Percentiles rank a stretch among this genome's conserved stretches.
Conservation (phyloP, 2,888 invertebrate species). For the Polydesmus complanatus region DNA sequence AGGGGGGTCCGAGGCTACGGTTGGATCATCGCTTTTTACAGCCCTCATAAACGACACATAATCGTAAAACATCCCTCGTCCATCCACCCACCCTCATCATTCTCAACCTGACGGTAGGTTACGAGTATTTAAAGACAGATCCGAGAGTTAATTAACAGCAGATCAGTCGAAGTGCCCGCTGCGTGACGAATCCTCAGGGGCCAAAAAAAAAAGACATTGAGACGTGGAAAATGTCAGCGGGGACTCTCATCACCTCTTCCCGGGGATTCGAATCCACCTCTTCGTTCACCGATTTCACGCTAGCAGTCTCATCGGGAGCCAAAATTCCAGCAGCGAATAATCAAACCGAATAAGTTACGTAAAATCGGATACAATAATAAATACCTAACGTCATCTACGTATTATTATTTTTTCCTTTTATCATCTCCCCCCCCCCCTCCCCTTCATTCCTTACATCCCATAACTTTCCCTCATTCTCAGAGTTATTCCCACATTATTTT, state of each 20-base stretch:
- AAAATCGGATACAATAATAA: not conserved
- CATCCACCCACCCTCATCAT: too few relatives aligned
- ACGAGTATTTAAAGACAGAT: not conserved
- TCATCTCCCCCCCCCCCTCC: not conserved
- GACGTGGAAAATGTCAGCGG: not conserved
- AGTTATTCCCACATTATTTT: not conserved
- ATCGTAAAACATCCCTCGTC: too few relatives aligned
- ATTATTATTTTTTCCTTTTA: not conserved
- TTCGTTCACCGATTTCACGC: too few relatives aligned
- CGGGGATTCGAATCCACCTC: too few relatives aligned
- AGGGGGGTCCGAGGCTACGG: too few relatives aligned
- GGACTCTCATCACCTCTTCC: too few relatives aligned
- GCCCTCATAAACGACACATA: too few relatives aligned
- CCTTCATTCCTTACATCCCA: not conserved
- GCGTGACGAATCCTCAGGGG: not conserved
- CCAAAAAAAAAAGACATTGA: not conserved
- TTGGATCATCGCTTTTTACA: too few relatives aligned
- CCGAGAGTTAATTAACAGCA: not conserved
- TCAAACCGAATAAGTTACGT: not conserved
- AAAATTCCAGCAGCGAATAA: not conserved
- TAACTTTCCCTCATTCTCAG: not conserved
- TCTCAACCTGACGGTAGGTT: too few relatives aligned
- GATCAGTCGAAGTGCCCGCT: not conserved
- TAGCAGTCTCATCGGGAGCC: too few relatives aligned
- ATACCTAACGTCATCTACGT: not conserved